Conservation (phyloP, 2,113 vertebrate genomes). For the Sylvilagus bachmani region DNA sequence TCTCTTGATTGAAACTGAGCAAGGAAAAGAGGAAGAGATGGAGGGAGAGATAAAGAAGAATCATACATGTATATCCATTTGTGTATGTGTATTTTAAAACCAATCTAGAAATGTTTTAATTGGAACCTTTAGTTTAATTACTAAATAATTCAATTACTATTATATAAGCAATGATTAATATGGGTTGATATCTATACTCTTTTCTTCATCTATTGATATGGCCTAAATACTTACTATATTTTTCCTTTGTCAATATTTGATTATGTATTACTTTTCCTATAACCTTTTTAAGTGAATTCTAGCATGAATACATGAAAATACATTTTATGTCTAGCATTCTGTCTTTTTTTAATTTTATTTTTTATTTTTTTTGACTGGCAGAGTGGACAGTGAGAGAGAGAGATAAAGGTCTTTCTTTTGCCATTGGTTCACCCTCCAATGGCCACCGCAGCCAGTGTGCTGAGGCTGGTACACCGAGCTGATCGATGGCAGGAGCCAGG, state of each 20-base stretch:
- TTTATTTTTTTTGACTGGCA: too few species aligned
- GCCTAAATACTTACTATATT: conserved; percentile 8
- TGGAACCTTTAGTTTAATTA: background rate
- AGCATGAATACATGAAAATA: background rate
- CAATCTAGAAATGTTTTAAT: conserved; percentile 14
- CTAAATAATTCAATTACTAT: too few species aligned
- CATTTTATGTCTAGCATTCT: background rate
- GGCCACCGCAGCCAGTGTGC: too few species aligned
- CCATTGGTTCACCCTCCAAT: too few species aligned
- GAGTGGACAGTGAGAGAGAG: too few species aligned
- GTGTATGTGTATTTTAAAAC: background rate
- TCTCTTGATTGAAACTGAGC: background rate
- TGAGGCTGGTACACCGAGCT: too few species aligned
- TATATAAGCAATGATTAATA: background rate
- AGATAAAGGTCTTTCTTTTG: too few species aligned
- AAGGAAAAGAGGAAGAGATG: too few species aligned
- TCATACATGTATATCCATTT: background rate
- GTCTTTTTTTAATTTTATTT: too few species aligned
- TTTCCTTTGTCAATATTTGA: background rate
- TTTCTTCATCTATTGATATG: background rate
- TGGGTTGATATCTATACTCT: background rate
- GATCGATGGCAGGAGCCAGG: too few species aligned
- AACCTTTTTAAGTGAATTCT: background rate
- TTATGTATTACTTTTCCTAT: conserved; percentile 13
- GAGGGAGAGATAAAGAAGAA: background rate